phyloP scores from a whole-genome alignment of 1,140 invertebrate species.

The Lepidurus couesii region DNA sequence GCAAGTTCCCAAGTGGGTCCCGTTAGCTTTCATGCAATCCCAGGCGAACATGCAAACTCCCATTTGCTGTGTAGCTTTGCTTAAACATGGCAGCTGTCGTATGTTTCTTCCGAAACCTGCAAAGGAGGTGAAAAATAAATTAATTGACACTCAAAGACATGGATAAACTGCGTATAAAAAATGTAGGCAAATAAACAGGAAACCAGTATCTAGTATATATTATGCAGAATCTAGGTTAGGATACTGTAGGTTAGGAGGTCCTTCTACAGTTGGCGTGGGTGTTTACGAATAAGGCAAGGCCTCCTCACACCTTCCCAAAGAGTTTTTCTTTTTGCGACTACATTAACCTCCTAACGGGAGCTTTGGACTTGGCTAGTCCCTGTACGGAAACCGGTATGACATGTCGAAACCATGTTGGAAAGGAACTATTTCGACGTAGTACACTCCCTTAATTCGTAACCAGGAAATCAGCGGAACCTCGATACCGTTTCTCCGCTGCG shows the following conservation, averaged over 20 bases:
- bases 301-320: background rate
- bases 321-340: background rate
- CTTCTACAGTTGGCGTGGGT: background rate
- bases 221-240: background rate
- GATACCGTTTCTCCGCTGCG: background rate
- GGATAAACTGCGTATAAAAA: background rate
- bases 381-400: background rate
- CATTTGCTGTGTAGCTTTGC: slow-evolving; percentile 64
- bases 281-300: background rate
- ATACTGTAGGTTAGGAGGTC: background rate
- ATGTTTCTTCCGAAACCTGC: slow-evolving; percentile 74
- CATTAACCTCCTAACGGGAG: slow-evolving; percentile 3
- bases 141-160: background rate
- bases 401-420: background rate
- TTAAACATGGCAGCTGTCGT: slow-evolving; percentile 75
- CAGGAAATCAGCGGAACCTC: background rate
- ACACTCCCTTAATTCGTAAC: background rate
- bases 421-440: background rate
- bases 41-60: slow-evolving; percentile 92
- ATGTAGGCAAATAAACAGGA: background rate
- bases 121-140: slow-evolving; percentile 42
- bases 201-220: background rate
- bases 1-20: slow-evolving; percentile 82
- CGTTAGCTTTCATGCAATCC: slow-evolving; percentile 83
- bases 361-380: background rate